Evolutionary conservation across 1,140 invertebrate genomes (phyloP), one percentile per base, ranked within the genome.

Genomic region (Cryptotermes secundus): DNA sequence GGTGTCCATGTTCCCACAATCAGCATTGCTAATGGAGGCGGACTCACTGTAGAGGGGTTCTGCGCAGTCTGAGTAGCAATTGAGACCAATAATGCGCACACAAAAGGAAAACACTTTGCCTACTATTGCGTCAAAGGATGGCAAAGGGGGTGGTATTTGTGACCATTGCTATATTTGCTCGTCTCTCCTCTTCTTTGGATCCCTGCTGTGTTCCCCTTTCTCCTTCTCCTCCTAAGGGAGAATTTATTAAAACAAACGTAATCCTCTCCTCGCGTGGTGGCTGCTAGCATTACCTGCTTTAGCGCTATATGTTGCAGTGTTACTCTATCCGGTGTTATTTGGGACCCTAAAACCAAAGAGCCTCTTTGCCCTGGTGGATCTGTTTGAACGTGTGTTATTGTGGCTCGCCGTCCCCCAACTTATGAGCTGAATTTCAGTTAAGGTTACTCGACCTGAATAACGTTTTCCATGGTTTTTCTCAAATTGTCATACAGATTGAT

Each of bases 221-320:
- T 26, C n/a, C 19, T 4, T 7, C 22, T 22, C 53, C 7, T 59
- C 12, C 6, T 10, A 72, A n/a, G 59, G 14, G 59, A 72, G 59
- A 72, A 72, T 72, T 31, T 72, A 72, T 72, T 72, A n/a, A 72
- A 72, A 72, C 59, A 72, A 31, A 72, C 7, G 26, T 72, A 72
- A 72, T 72, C 59, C 59, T n/a, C 2, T 72, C 59, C 59, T n/a
- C 2, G 59, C 31, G 59, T 72, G 26, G 59, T 31, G n/a, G 59
- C 14, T 7, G 26, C 3, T 72, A 72, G 26, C 59, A 3, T 26
- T 72, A 22, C 26, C 53, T 22, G 12, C 12, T 59, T 4, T 22
- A 19, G 7, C 12, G 22, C 53, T 59, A 7, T 72, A 72, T 72
- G 59, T n/a, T 6, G 16, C n/a, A 38, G 59, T 72, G 59, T 26